These are phyloP conservation scores for Acromyrmex heyeri DNA, from an alignment of 1,140 invertebrate genomes.

Conservation along the genomic window DNA sequence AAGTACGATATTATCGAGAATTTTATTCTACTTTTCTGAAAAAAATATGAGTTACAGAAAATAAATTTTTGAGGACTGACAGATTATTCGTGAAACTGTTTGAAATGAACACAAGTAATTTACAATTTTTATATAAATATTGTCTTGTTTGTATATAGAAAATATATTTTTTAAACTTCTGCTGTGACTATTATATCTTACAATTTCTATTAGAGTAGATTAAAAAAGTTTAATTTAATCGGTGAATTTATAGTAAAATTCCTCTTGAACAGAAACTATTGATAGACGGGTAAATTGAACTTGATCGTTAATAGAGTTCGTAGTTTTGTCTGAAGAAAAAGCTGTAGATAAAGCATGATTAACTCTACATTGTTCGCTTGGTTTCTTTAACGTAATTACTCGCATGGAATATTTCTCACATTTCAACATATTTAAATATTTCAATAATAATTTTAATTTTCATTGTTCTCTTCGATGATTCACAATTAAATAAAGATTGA, in stretches of 20 bases:
- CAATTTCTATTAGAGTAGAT: not conserved
- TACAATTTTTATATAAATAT: not conserved
- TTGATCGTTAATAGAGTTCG: not conserved
- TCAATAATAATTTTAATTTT: too few relatives aligned
- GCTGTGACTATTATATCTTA: not conserved
- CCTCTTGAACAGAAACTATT: not conserved
- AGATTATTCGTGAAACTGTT: not conserved
- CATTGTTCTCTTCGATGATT: too few relatives aligned
- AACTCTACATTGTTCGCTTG: too few relatives aligned
- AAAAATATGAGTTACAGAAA: not conserved
- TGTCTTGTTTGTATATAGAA: not conserved
- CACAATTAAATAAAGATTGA: too few relatives aligned
- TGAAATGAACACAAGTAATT: not conserved
- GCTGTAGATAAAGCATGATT: not conserved
- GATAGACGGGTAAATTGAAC: not conserved
- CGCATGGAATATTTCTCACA: too few relatives aligned
- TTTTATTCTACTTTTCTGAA: constrained; percentile 5
- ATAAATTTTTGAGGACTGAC: not conserved
- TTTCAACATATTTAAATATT: too few relatives aligned
- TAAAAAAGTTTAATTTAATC: not conserved
- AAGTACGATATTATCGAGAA: not conserved
- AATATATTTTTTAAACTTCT: constrained; percentile 9
- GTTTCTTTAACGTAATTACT: too few relatives aligned
- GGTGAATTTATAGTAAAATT: constrained; percentile 6
- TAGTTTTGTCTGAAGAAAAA: not conserved